Conservation (phyloP, 2,113 vertebrate species). For the Engraulis encrasicolus region DNA sequence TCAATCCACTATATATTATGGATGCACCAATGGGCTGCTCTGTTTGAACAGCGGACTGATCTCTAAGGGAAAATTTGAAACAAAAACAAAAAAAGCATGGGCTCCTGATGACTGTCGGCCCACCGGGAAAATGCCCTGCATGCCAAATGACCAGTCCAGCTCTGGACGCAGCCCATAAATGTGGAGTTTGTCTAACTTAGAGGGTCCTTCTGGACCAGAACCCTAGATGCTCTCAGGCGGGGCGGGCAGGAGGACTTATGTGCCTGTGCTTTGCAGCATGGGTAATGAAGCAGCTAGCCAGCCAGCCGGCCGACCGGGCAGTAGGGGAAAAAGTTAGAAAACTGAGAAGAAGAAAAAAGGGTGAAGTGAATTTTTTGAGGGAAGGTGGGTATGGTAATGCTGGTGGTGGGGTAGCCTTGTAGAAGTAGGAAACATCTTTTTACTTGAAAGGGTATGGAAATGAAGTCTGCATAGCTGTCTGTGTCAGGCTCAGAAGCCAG, state of each 20-base stretch:
- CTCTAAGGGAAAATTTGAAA: too few relatives aligned
- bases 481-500: not conserved
- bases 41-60: too few relatives aligned
- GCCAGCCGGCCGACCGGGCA: not conserved
- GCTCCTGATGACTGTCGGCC: too few relatives aligned
- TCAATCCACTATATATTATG: too few relatives aligned
- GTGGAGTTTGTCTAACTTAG: not conserved
- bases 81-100: too few relatives aligned
- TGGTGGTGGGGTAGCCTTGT: too few relatives aligned
- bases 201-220: slow-evolving; percentile 11
- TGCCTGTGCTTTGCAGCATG: not conserved
- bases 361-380: not conserved
- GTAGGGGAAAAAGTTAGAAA: not conserved
- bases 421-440: not conserved
- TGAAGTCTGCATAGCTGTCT: not conserved
- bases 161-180: not conserved
- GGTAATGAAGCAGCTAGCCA: not conserved
- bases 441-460: not conserved
- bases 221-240: not conserved
- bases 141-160: too few relatives aligned
- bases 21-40: too few relatives aligned
- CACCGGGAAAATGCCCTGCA: too few relatives aligned
- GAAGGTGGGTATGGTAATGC: not conserved
- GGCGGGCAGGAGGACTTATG: not conserved
- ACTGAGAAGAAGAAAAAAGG: not conserved